A percentile compares a stretch with the other conserved stretches of the same genome.
Evolutionary conservation across 2,888 invertebrate species (phyloP).

Genomic region (Lithosia quadra): DNA sequence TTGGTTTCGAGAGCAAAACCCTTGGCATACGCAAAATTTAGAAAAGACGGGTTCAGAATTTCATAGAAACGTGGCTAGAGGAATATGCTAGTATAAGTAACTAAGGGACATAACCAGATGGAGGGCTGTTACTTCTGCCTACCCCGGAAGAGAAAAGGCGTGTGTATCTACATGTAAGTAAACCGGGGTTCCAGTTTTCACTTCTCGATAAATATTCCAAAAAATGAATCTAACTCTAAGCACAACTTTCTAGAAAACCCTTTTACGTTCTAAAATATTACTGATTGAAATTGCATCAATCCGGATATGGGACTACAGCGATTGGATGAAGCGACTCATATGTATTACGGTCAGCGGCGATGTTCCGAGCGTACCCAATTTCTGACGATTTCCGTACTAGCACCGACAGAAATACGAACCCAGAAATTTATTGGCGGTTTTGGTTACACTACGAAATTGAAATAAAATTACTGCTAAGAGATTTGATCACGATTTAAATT

Average conservation of each 20-base stretch:
- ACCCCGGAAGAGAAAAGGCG: too few species aligned
- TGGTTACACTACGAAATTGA: background rate
- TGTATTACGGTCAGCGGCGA: constrained; percentile 19
- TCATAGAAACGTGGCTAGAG: too few species aligned
- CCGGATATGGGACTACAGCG: constrained; percentile 16
- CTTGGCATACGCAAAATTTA: too few species aligned
- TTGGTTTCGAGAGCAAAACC: too few species aligned
- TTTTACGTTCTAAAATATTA: background rate
- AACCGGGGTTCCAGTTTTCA: too few species aligned
- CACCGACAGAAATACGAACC: constrained; percentile 15
- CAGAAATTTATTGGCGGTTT: constrained; percentile 7
- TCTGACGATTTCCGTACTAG: constrained; percentile 17
- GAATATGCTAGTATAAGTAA: background rate
- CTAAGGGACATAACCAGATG: too few species aligned
- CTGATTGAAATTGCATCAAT: constrained; percentile 15
- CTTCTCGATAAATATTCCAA: background rate
- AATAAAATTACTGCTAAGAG: too few species aligned
- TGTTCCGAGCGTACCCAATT: constrained; percentile 17
- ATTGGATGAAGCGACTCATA: constrained; percentile 22
- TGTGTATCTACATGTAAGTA: background rate
- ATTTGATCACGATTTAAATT: too few species aligned
- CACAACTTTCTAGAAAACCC: background rate
- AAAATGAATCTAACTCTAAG: background rate
- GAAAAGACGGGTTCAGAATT: too few species aligned
- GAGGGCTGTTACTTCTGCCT: too few species aligned